Base-by-base conservation (phyloP, 2,113 vertebrate genomes). In the Hyperoodon ampullatus region DNA sequence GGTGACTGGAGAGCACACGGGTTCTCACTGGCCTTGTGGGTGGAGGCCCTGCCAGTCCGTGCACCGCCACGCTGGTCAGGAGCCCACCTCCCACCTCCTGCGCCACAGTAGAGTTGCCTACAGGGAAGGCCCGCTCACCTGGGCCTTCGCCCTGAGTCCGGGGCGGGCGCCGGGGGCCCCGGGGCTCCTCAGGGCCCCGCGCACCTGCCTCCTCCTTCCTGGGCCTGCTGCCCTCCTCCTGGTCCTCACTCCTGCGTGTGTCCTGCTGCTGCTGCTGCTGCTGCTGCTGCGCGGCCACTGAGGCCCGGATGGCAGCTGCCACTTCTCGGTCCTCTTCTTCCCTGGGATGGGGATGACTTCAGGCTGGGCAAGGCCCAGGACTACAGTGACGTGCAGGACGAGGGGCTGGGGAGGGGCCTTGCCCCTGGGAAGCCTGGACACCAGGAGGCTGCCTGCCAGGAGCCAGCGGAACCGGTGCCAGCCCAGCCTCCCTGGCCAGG, bases 301-400 rank as follows among this genome's bases (percentile, higher is more conserved):
- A 99, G 0, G 99, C 99, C 95, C 99, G 98, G 95, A 99, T 98
- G 0, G 99, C 99, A 6, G 99, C 99, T 6, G 99, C 99, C 77
- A 99, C 68, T 2, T 99, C 99, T 84, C 99, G 97, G 97, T 99
- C 99, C 78, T 99, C 99, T 82, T 99, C 99, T 80, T 99, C 99
- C 96, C 99, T 99, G 95, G 93, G 86, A 96, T 83, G 50, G 96
- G 75, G 74, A 74, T 28, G 60, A 6, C 23, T 81, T 97, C 44
- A 97, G 94, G 53, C 44, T 78, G n/a, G 71, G 65, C 53, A 58
- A 53, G 30, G 75, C 58, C 44, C 15, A 23, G 61, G 61, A 55
- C 39, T 8, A 50, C 1, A 12, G 61, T 0, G 2, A 28, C 16
- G 0, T 19, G 33, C 44, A 16, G 23, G 0, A 7, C 0, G 4